A percentile compares a stretch with the other conserved stretches of the same genome.
phyloP scores from a whole-genome alignment of 2,113 vertebrate species.

The Petromus typicus region DNA sequence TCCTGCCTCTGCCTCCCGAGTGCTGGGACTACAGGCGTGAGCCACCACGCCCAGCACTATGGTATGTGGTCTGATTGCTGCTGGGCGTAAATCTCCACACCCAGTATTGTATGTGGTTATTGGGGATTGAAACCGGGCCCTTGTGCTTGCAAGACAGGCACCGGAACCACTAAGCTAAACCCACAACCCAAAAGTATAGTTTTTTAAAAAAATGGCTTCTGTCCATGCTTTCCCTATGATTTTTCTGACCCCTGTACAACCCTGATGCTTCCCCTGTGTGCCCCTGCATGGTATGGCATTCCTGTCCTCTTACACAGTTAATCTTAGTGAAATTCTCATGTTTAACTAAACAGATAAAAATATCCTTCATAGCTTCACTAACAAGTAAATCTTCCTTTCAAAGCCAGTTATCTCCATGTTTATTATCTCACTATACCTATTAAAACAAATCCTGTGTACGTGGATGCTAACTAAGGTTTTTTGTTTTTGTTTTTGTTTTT shows the following conservation, averaged over 20 bases:
- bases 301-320: background rate
- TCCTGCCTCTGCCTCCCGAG: no score
- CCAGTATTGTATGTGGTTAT: no score
- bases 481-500: no score
- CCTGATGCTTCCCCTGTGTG: background rate
- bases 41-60: no score
- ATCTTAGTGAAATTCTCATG: background rate
- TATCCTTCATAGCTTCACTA: background rate
- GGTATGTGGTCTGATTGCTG: no score
- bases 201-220: background rate
- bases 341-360: background rate
- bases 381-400: background rate
- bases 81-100: no score
- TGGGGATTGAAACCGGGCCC: no score
- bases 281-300: background rate
- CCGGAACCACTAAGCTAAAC: no score
- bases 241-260: background rate
- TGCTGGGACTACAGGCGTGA: no score
- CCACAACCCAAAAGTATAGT: no score
- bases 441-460: background rate
- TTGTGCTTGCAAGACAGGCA: no score
- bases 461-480: background rate
- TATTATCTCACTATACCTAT: background rate
- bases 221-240: background rate
- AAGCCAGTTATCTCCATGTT: background rate